Base-by-base conservation (phyloP, 2,113 vertebrate species). In the Mus pahari region DNA sequence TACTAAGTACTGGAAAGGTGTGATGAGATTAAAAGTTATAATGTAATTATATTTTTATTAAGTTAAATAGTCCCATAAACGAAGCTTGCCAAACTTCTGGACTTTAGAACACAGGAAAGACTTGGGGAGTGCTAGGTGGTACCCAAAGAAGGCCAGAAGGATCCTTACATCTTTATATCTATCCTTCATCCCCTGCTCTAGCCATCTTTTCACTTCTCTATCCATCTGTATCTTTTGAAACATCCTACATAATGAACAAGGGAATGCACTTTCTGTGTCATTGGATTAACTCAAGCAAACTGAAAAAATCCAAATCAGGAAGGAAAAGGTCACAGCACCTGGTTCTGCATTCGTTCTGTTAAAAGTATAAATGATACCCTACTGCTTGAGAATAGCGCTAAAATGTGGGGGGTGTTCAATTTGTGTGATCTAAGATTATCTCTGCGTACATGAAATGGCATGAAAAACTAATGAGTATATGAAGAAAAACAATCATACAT, bases 101-200 rank as follows among this genome's bases (percentile, higher is more conserved):
- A 19, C 66, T 53, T 11, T 4, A n/a, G 22, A 68, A 68, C 19
- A 58, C 2, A 2, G 50, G 33, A 10, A 55, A 16, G 20, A 73
- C 24, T 24, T 19, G 6, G 14, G 17, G n/a, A 3, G 4, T 48
- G 2, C 22, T 81, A 60, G 8, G 5, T 24, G 26, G 0, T 0
- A 28, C 5, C 55, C 31, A n/a, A 17, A 86, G 6, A 73, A 20
- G 1, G 4, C 9, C 6, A 12, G 42, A 45, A 83, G 16, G 3
- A 74, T 12, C 17, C 17, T 19, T 0, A 7, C 2, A 22, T 42
- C 5, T 42, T 20, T 6, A 36, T 7, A n/a, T 4, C 10, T 5
- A 42, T 9, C 22, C 24, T 36, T 39, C 3, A 22, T 4, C 16
- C 7, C 11, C 28, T 39, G 16, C 7, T 3, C 55, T 14, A 9